Evolutionary conservation across 2,888 invertebrate species (phyloP), one percentile per base, ranked within the genome.

Genomic region (Abrostola tripartita): DNA sequence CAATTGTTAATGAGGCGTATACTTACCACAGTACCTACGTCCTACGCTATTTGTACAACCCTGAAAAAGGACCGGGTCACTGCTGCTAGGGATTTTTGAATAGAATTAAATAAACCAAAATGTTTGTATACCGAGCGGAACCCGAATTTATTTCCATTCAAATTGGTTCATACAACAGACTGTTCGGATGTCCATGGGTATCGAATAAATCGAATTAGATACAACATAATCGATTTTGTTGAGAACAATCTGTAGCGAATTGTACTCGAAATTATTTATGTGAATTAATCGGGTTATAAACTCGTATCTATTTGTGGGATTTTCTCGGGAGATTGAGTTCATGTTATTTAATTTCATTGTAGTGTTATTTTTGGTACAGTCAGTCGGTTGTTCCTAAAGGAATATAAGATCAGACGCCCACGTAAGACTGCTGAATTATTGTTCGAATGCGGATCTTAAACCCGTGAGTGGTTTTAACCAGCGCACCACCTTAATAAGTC

Each of bases 41-140:
- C 14, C 11, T 40, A 24, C 51, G 7, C 7, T 4, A 42, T 69
- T 65, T 74, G 37, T 57, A 14, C 38, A 59, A 52, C n/a, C 41
- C 44, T 44, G 7, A 58, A 55, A 64, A 50, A 37, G 35, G 14
- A 4, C 10, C 7, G 6, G 14, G 9, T 36, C 58, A 55, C 9
- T 40, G 40, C 49, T 47, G 40, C 49, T 47, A 11, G 11, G 49
- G 8, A 40, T 60, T 66, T 56, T 52, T 44, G 2, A 61, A 68
- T 66, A 47, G 2, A 68, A 76, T 74, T 53, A 55, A 62, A 66
- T 65, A 12, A 62, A 73, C 60, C 60, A 59, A 56, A 76, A 67
- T 62, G 35, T 58, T 66, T 64, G 49, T 37, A 52, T 38, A 53
- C 36, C 9, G 7, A 58, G 37, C 41, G 37, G 37, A 58, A 5